Evolutionary conservation across 1,140 invertebrate species (phyloP), one percentile per base, ranked within the genome.

Genomic region (Drosophila sp.): DNA sequence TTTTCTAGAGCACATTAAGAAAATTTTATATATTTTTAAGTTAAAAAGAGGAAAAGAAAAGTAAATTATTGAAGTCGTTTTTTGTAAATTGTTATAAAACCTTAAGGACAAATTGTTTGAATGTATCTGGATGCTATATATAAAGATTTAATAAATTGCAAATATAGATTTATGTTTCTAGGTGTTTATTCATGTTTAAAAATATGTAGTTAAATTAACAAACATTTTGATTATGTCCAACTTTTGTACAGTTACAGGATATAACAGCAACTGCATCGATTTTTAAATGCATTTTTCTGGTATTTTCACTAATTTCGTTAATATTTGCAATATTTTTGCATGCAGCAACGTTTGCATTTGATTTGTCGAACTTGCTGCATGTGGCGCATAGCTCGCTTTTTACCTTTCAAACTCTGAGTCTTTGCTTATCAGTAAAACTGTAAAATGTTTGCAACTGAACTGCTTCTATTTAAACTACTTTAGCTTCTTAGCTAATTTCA

Each of bases 231-330:
- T 21, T 29, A 14, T n/a, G 14, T n/a, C 46, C 8, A 7, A 6
- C 8, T 7, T 7, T 29, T 50, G n/a, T 25, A 48, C 2, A 32
- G 5, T 7, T 50, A 21, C 27, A 50, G 46, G n/a, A 13, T 50
- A 32, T 29, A 8, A 2, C 29, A 50, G n/a, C n/a, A 25, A 8
- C n/a, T 50, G 27, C 57, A 62, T 27, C 46, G 58, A 62, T 83
- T 79, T 76, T 79, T 67, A 79, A 83, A 83, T 76, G 80, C 80
- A 65, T 72, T 83, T 83, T 83, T 79, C 76, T 59, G 72, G 76
- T 79, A 65, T 67, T 83, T 79, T 61, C 21, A 75, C 72, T 83
- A 83, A 79, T 83, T 83, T 79, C 32, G 71, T 79, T 83, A 83
- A 83, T 79, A 83, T 79, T 78, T 40, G 18, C 65, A 72, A 50